Conservation (phyloP, 2,888 invertebrate species). For the Ormyrus labotus region DNA sequence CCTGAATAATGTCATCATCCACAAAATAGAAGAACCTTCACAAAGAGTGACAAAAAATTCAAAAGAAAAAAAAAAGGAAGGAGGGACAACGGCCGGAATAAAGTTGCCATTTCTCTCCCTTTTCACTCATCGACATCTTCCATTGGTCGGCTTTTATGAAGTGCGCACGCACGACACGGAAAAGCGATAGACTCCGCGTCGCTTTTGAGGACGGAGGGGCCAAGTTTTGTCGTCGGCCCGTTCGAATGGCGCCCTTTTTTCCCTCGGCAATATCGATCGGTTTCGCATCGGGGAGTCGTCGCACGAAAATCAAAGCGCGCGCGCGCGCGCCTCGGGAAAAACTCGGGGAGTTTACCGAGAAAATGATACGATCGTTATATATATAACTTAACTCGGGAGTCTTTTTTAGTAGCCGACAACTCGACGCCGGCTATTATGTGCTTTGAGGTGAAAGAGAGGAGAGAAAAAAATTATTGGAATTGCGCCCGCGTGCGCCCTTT, state of each 20-base stretch:
- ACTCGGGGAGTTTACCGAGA: constrained; percentile 26
- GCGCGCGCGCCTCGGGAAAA: neutral
- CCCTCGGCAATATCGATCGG: constrained; percentile 44
- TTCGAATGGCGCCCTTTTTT: constrained; percentile 52
- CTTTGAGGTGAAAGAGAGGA: neutral
- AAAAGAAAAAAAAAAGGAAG: neutral
- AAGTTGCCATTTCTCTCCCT: constrained; percentile 48
- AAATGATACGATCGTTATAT: constrained; percentile 43
- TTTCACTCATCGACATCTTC: constrained; percentile 16
- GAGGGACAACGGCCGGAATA: constrained; percentile 30
- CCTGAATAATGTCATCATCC: too few relatives aligned
- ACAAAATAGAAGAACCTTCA: too few relatives aligned
- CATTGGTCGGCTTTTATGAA: constrained; percentile 15
- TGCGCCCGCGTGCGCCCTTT: neutral
- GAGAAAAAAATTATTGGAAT: constrained; percentile 36
- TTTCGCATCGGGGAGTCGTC: constrained; percentile 42
- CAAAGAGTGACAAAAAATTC: too few relatives aligned
- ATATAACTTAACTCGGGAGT: neutral
- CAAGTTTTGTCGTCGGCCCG: neutral
- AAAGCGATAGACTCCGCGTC: neutral
- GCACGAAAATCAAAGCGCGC: constrained; percentile 1
- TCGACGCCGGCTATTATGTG: neutral
- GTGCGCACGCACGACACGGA: neutral
- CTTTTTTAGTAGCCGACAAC: neutral
- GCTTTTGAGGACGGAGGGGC: neutral